Conservation (phyloP, 1,140 invertebrate species). For the Cyclargus thomasi region DNA sequence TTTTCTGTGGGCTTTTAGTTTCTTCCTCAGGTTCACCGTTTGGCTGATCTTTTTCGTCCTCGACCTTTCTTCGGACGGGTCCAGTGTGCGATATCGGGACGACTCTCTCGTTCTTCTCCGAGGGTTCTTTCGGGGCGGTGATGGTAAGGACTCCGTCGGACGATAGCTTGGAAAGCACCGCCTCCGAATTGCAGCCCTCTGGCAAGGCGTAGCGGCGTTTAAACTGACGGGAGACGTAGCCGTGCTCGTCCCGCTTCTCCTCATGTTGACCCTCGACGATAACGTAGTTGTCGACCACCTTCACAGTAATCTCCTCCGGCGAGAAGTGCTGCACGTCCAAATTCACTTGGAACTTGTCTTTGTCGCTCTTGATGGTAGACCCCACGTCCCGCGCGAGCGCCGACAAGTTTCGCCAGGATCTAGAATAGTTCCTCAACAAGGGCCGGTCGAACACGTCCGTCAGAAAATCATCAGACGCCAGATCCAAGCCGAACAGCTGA, state of each 20-base stretch:
- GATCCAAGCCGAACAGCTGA: conserved; percentile 48
- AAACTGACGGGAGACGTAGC: conserved; percentile 84
- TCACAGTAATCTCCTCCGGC: conserved; percentile 89
- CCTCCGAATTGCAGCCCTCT: conserved; percentile 80
- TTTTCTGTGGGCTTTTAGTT: conserved; percentile 48
- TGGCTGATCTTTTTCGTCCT: conserved; percentile 33
- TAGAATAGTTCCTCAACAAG: conserved; percentile 32
- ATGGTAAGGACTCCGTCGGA: conserved; percentile 85
- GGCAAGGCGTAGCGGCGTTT: conserved; percentile 83
- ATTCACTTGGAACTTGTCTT: conserved; percentile 78
- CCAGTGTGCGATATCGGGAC: conserved; percentile 55
- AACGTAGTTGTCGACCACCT: conserved; percentile 82
- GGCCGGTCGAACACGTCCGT: conserved; percentile 50
- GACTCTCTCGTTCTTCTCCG: conserved; percentile 39
- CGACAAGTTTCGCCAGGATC: conserved; percentile 50
- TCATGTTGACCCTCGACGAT: conserved; percentile 85
- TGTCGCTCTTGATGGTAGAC: conserved; percentile 56
- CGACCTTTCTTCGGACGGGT: conserved; percentile 48
- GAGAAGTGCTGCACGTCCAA: conserved; percentile 91
- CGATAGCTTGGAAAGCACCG: conserved; percentile 81
- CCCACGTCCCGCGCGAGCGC: conserved; percentile 41
- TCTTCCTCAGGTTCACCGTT: conserved; percentile 38
- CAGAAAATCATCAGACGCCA: conserved; percentile 46
- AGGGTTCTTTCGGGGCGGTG: conserved; percentile 73
- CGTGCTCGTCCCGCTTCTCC: conserved; percentile 84